A percentile compares a stretch with the other conserved stretches of the same genome.
phyloP scores from a whole-genome alignment of 1,140 invertebrate genomes.

The Drosophila dunni region DNA sequence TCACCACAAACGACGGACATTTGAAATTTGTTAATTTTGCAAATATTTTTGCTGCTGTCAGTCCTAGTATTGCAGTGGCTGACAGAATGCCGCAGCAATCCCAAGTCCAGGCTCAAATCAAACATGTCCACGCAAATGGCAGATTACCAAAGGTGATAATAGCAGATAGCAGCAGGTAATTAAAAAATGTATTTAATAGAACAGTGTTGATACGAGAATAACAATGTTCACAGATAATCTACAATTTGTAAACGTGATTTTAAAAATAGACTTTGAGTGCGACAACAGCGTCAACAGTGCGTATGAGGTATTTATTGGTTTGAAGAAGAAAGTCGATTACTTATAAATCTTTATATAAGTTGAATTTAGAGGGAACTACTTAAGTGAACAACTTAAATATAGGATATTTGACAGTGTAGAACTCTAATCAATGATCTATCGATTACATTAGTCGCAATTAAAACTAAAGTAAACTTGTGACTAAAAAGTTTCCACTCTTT shows the following conservation, averaged over 20 bases:
- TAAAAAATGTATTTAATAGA: background rate
- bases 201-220: too few relatives aligned
- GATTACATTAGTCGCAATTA: too few relatives aligned
- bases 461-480: too few relatives aligned
- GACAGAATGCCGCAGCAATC: constrained; percentile 63
- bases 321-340: background rate
- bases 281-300: background rate
- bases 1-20: constrained; percentile 9
- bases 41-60: background rate
- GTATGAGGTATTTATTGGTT: background rate
- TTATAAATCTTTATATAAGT: too few relatives aligned
- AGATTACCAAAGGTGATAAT: constrained; percentile 63
- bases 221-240: too few relatives aligned
- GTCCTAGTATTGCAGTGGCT: background rate
- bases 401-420: background rate
- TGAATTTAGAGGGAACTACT: too few relatives aligned
- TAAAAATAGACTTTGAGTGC: too few relatives aligned
- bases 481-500: background rate
- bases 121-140: constrained; percentile 62
- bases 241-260: too few relatives aligned
- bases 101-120: constrained; percentile 54
- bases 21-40: constrained; percentile 13
- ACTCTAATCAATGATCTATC: too few relatives aligned
- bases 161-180: constrained; percentile 70
- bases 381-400: too few relatives aligned